Evolutionary conservation across 2,113 vertebrate genomes (phyloP).

Genomic region (Piprites chloris): DNA sequence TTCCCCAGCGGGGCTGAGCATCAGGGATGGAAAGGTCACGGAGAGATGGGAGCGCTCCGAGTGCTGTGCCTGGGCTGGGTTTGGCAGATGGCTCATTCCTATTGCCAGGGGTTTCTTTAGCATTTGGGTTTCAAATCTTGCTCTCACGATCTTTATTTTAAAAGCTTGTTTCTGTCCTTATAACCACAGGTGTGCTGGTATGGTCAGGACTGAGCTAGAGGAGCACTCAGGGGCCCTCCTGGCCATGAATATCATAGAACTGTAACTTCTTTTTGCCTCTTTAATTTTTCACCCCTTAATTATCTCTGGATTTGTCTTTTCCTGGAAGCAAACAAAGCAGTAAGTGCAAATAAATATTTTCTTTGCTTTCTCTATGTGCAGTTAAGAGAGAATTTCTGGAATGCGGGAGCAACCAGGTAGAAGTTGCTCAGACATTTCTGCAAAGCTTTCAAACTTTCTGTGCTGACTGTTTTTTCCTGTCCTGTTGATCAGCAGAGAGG

Average conservation of each 20-base stretch:
- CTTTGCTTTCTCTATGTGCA: not conserved
- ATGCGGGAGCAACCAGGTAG: not conserved
- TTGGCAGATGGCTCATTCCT: not conserved
- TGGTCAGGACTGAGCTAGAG: not conserved
- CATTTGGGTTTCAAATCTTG: not conserved
- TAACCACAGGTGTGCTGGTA: accelerated
- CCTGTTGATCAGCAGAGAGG: not conserved
- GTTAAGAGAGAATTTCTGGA: not conserved
- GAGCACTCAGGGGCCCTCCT: not conserved
- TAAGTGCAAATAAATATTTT: not conserved
- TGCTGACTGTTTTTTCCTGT: not conserved
- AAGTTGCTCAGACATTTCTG: not conserved
- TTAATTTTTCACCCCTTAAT: not conserved
- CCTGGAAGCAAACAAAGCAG: not conserved
- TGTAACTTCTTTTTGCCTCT: not conserved
- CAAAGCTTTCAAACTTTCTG: not conserved
- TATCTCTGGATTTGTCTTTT: not conserved
- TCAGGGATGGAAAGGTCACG: not conserved
- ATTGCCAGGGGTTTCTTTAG: not conserved
- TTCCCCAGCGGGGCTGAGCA: not conserved
- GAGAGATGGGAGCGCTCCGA: not conserved
- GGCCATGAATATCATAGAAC: accelerated
- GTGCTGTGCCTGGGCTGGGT: not conserved
- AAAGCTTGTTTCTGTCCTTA: not conserved
- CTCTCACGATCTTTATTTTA: not conserved